These are phyloP conservation scores for Coremacera marginata DNA, from an alignment of 2,888 invertebrate species.

Conservation along the genomic window DNA sequence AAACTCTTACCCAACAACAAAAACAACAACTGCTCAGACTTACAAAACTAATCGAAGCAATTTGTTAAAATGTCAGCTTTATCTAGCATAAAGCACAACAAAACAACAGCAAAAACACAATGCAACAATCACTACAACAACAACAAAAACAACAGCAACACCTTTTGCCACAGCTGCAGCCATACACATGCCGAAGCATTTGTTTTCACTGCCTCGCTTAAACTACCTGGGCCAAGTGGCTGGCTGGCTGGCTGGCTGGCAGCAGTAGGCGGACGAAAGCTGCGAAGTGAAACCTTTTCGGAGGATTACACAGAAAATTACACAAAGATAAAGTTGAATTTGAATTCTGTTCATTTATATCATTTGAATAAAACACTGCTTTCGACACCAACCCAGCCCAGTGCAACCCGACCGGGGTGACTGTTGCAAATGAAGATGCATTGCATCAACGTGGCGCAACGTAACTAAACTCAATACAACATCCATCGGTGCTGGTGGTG, in stretches of 20 bases:
- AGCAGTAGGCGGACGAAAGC: neutral
- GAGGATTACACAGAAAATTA: constrained; percentile 38
- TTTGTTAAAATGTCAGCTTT: constrained; percentile 55
- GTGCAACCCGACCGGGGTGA: neutral
- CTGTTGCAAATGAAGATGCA: constrained; percentile 24
- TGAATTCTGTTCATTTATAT: constrained; percentile 25
- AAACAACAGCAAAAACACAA: neutral
- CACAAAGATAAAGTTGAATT: constrained; percentile 36
- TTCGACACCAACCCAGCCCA: neutral
- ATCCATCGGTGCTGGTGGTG: neutral
- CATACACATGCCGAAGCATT: neutral
- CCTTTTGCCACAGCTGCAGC: neutral
- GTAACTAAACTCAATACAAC: neutral
- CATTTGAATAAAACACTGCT: constrained; percentile 12
- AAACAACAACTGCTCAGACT: constrained; percentile 31
- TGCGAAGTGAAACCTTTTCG: neutral
- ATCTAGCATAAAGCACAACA: constrained; percentile 26
- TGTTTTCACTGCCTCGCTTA: neutral
- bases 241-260: neutral
- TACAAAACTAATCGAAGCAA: constrained; percentile 54
- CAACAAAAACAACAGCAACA: constrained; percentile 12
- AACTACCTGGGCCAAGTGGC: neutral
- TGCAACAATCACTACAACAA: neutral
- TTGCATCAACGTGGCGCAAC: neutral
- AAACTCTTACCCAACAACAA: constrained; percentile 34